Evolutionary conservation across 2,797 vertebrate genomes (phyloP), one percentile per base, ranked within the genome.

Genomic region (Buceros bicornis): DNA sequence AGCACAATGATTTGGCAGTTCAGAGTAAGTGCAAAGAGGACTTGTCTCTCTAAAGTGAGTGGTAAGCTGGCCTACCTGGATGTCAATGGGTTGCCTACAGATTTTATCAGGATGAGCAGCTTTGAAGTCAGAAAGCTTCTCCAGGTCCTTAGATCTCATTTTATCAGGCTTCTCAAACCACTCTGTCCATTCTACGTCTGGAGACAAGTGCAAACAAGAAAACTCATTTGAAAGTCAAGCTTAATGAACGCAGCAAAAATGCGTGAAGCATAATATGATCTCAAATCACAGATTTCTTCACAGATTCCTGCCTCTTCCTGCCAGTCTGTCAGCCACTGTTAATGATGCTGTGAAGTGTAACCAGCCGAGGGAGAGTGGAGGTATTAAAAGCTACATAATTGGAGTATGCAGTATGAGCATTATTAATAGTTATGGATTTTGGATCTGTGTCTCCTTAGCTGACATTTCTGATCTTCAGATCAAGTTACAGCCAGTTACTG

Each of bases 131-230:
- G 98, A 98, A 67, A 99, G 97, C 81, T 99, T 99, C 97, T 99
- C 99, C 98, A 98, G 99, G 84, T 99, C 99, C 97, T 99, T 99
- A 57, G 98, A 98, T 73, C 98, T 98, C 0, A 97, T 97, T 95
- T 98, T 98, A 91, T 98, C 98, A 66, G 99, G 98, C 40, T 98
- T 99, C 96, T 99, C 94, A 81, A 99, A 99, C 99, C 99, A 99
- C 24, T 99, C 98, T 0, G 99, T 99, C 99, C 99, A 99, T 94
- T 99, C 99, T n/a, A 98, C 98, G 93, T 99, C 99, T 99, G 97
- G 82, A 97, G 57, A 93, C 87, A 95, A 94, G 93, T 53, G 48
- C 51, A 92, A 89, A 71, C 60, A 86, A 47, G 60, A 85, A 42
- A 35, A 85, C 71, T 69, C 8, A 53, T 18, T 96, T 65, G 42